Evolutionary conservation across 2,888 invertebrate genomes (phyloP), one percentile per base, ranked within the genome.

Genomic region (Spilosoma lubricipeda): DNA sequence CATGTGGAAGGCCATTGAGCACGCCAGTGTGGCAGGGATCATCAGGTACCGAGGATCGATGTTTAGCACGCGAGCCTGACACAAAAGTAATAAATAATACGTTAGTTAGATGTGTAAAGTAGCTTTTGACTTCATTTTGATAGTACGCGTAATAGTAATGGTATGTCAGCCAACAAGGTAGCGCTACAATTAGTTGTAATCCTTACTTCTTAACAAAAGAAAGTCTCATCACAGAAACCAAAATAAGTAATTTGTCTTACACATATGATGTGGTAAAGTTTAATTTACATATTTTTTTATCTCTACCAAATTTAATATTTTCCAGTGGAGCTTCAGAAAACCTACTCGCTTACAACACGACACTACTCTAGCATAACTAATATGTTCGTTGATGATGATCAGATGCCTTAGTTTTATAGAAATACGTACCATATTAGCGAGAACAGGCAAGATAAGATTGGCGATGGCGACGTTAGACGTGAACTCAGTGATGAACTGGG

Each of bases 1-100:
- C 92, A 99, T 96, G 96, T 98, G 98, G 96, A 99, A 98, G 15
- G 98, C 98, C 96, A 98, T 98, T 72, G 99, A 99, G 90, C 98
- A 98, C 5, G 98, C 98, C 39, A 99, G 94, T 0, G 99, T 97
- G 0, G 98, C 98, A 0, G 99, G 99, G 85, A 99, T 96, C 97
- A 99, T 98, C 90, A 99, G 95, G 93, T 98, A 98, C 75, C 99
- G 94, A 0, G 99, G 99, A 94, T 99, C 98, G 74, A 98, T 96
- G 84, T 96, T 91, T 73, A 98, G 96, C 0, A 96, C 96, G 23
- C 97, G 93, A 0, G 98, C 97, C 98, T 98, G 94, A 2, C 39
- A 39, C 39, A 89, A 87, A 69, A 69, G 78, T 2, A 33, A 18
- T 33, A 3, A 33, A 33, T 33, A 33, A 33, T 15, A 11, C 9